These are phyloP conservation scores for Hydrozoanthus gracilis DNA, from an alignment of 92 coral and sea anemone genomes.

Conservation along the genomic window DNA sequence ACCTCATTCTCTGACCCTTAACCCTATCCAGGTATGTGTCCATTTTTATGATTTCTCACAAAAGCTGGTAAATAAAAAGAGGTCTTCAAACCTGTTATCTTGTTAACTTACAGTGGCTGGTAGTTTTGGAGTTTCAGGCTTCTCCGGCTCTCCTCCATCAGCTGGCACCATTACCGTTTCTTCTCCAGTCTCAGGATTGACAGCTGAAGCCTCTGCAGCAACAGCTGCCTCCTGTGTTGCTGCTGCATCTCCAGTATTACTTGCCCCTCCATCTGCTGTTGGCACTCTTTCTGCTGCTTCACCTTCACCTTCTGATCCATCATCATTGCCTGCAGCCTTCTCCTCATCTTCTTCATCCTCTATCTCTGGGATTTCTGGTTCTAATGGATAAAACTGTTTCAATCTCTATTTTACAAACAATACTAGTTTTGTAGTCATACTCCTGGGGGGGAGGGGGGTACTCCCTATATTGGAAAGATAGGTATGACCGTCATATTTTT, in stretches of 20 bases:
- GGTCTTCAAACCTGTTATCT: neutral
- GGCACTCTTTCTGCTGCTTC: conserved; percentile 87
- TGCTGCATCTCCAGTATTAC: conserved; percentile 31
- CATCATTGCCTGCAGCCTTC: conserved; percentile 64
- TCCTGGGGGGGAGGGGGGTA: too few species aligned
- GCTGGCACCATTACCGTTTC: conserved; percentile 65
- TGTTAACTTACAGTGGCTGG: conserved; percentile 82
- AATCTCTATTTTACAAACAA: neutral
- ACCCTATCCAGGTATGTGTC: too few species aligned
- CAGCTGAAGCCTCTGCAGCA: conserved; percentile 50
- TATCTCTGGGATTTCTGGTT: conserved; percentile 91
- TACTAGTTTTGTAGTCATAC: too few species aligned
- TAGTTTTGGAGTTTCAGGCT: conserved; percentile 69
- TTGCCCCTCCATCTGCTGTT: conserved; percentile 73
- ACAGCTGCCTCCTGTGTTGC: conserved; percentile 20
- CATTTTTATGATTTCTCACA: neutral
- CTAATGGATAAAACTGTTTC: conserved; percentile 33
- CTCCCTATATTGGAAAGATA: too few species aligned
- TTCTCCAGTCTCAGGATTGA: conserved; percentile 91
- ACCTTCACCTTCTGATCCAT: conserved; percentile 76
- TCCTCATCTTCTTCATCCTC: conserved; percentile 73
- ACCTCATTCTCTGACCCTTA: too few species aligned
- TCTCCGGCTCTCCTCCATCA: conserved; percentile 76
- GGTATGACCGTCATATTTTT: too few species aligned
- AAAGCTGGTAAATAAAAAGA: neutral